Percentiles rank a stretch among this genome's conserved stretches.
Conservation (phyloP, 2,888 invertebrate genomes). For the Aphodius sticticus region DNA sequence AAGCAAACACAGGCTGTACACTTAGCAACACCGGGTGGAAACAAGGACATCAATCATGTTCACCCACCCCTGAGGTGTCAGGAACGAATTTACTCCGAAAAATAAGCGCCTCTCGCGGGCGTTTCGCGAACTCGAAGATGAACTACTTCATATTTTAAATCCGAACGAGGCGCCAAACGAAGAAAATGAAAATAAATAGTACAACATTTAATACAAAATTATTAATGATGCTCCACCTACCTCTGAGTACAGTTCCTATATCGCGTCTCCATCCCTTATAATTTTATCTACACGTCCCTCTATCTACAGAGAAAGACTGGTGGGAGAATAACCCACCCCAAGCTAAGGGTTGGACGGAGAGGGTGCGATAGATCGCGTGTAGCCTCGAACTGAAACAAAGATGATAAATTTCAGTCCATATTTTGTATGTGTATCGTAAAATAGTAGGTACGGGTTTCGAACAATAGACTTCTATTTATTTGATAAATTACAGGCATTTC, state of each 20-base stretch:
- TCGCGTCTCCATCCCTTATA: neutral
- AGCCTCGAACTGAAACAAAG: conserved; percentile 55
- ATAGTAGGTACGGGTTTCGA: conserved; percentile 50
- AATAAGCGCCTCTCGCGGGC: conserved; percentile 14
- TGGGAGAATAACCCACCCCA: neutral
- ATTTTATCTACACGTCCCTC: neutral
- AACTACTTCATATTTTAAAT: conserved; percentile 46
- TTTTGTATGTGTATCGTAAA: conserved; percentile 56
- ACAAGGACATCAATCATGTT: neutral
- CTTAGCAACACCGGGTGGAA: neutral
- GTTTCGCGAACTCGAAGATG: conserved; percentile 41
- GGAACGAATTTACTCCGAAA: conserved; percentile 22
- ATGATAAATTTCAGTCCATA: conserved; percentile 59
- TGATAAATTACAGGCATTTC: conserved; percentile 57
- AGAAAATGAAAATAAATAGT: conserved; percentile 60
- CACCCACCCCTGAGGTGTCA: neutral
- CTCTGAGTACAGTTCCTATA: conserved; percentile 9
- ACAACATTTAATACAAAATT: conserved; percentile 59
- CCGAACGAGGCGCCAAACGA: conserved; percentile 46
- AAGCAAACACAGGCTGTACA: neutral
- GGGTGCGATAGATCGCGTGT: conserved; percentile 53
- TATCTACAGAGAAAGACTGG: conserved; percentile 27
- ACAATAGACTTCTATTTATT: conserved; percentile 60
- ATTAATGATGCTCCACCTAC: conserved; percentile 51
- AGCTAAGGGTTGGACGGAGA: conserved; percentile 39